phyloP scores from a whole-genome alignment of 2,797 vertebrate genomes.

The Arnoldichthys spilopterus region DNA sequence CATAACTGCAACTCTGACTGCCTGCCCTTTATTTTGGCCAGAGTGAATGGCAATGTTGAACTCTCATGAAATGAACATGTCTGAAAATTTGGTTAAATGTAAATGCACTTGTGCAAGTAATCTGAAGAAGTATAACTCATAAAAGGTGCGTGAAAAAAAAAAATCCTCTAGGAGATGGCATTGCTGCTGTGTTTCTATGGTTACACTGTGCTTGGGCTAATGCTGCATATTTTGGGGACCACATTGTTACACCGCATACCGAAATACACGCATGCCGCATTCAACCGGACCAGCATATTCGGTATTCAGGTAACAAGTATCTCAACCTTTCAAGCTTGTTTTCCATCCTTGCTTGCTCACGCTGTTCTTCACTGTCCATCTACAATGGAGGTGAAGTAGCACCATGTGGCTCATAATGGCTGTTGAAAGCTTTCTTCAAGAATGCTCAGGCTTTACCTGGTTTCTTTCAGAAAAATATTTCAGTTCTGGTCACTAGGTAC shows the following conservation, averaged over 20 bases:
- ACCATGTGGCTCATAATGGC: too few species aligned
- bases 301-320: conserved; percentile 26
- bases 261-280: not conserved
- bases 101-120: too few species aligned
- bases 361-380: not conserved
- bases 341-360: not conserved
- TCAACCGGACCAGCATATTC: not conserved
- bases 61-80: too few species aligned
- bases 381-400: not conserved
- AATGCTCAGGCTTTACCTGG: not conserved
- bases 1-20: too few species aligned
- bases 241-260: conserved; percentile 3
- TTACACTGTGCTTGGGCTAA: conserved; percentile 28
- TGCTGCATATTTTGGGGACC: conserved; percentile 1
- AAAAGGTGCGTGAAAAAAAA: too few species aligned
- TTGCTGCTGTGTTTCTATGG: conserved; percentile 45
- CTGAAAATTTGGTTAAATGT: too few species aligned
- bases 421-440: not conserved
- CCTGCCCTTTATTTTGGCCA: too few species aligned
- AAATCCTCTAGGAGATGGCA: conserved; percentile 29
- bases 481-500: not conserved
- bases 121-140: too few species aligned
- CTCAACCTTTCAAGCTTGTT: not conserved
- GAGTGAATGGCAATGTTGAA: too few species aligned
- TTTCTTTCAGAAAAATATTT: not conserved